Evolutionary conservation across 92 coral and sea anemone species (phyloP).

Genomic region (Blastomussa wellsi): DNA sequence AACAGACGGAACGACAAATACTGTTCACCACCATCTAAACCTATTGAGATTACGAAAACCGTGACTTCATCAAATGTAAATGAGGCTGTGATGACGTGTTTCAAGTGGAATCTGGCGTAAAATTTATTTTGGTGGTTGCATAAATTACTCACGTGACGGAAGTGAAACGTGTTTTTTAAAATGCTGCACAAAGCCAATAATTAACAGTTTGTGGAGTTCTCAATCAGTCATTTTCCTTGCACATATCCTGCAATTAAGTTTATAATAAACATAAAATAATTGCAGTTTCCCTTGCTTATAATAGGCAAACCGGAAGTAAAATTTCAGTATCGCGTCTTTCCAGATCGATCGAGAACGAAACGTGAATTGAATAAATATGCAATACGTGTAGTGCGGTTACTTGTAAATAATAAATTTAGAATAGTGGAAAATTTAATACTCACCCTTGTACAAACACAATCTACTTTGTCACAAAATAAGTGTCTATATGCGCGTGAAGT

Average conservation of each 20-base stretch:
- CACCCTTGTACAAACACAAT: neutral
- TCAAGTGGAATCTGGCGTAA: conserved; percentile 89
- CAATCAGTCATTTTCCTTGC: neutral
- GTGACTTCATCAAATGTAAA: conserved; percentile 97
- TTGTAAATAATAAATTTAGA: neutral
- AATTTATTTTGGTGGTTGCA: conserved; percentile 82
- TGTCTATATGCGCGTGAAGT: neutral
- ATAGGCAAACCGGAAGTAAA: conserved; percentile 24
- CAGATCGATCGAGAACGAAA: conserved; percentile 1
- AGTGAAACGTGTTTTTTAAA: conserved; percentile 20
- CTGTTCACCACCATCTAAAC: conserved; percentile 42
- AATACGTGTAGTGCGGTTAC: neutral
- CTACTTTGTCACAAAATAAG: neutral
- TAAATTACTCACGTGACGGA: conserved; percentile 35
- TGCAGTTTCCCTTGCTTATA: neutral
- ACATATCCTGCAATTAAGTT: neutral
- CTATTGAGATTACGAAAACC: conserved; percentile 89
- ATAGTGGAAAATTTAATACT: neutral
- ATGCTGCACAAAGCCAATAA: conserved; percentile 24
- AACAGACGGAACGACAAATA: neutral
- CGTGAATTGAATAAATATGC: neutral
- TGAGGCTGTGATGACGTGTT: conserved; percentile 86
- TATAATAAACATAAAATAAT: neutral
- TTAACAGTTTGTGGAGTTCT: neutral
- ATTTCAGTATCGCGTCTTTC: neutral